Evolutionary conservation across 2,113 vertebrate species (phyloP), one percentile per base, ranked within the genome.

Genomic region (Deroptyus accipitrinus): DNA sequence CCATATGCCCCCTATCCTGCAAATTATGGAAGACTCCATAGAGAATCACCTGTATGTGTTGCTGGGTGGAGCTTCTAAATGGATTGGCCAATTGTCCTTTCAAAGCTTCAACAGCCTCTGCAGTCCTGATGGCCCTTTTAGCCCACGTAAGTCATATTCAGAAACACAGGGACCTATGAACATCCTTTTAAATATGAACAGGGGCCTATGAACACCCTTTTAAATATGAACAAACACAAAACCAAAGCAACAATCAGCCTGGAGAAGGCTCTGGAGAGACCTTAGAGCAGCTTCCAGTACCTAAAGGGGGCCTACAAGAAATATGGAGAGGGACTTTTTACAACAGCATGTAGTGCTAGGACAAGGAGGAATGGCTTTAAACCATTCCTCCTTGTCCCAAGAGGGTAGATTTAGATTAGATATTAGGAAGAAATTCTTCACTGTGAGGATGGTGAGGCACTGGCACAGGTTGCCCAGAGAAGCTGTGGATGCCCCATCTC

Each of bases 91-190:
- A 42, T 1, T 42, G 37, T 23, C 59, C 15, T 33, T 79, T n/a
- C 35, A 42, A 86, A 55, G 13, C 7, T 39, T 83, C 35, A 31
- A 41, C 1, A 39, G 17, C 14, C 8, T 67, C 20, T 39, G 35
- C 33, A 70, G 41, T 37, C 11, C 54, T 66, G 17, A 66, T 2
- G 5, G 44, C 12, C 27, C 27, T 66, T 22, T 39, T 44, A 86
- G 68, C 17, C 17, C 28, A 17, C 2, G 0, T 5, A 57, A 86
- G 8, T 9, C 63, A 48, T 41, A 69, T 0, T 1, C 37, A 63
- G 51, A 81, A 84, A 70, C 59, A 67, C 0, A 1, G 7, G 37
- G 37, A 15, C 24, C 27, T 83, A 41, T 42, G 48, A 92, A 64
- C 7, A 6, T 15, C 13, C 48, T 44, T 44, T 44, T 44, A 44